Evolutionary conservation across 2,888 invertebrate species (phyloP).

Genomic region (Drosophila mercatorum): DNA sequence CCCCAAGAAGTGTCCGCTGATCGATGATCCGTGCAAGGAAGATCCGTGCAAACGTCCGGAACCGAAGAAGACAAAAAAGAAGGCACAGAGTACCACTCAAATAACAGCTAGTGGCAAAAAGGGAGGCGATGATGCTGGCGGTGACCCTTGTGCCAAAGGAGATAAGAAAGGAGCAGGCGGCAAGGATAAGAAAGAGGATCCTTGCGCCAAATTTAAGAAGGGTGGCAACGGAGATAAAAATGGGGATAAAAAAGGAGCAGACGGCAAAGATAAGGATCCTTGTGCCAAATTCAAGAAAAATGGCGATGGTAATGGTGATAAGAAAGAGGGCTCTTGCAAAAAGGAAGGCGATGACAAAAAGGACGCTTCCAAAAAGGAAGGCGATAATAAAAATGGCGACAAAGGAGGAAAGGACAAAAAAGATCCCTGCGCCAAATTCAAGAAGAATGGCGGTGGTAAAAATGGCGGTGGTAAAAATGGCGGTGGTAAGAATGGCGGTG

Average conservation of each 20-base stretch:
- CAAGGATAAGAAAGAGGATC: slow-evolving; percentile 2
- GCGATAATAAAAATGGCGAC: slow-evolving; percentile 10
- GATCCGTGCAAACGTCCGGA: slow-evolving; percentile 46
- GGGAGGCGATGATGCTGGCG: neutral
- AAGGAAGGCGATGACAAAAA: neutral
- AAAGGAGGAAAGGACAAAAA: slow-evolving; percentile 8
- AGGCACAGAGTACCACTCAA: slow-evolving; percentile 1
- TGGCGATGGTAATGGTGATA: neutral
- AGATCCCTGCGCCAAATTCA: slow-evolving; percentile 22
- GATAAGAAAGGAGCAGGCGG: slow-evolving; percentile 5
- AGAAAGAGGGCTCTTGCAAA: slow-evolving; percentile 2
- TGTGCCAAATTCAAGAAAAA: slow-evolving; percentile 4
- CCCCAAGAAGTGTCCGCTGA: slow-evolving; percentile 55
- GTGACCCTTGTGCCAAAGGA: slow-evolving; percentile 10
- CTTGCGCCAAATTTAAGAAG: neutral
- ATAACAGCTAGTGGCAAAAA: slow-evolving; percentile 34
- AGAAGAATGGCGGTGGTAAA: neutral
- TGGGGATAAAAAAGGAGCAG: slow-evolving; percentile 9
- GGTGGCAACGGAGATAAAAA: slow-evolving; percentile 4
- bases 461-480: neutral
- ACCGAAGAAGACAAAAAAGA: slow-evolving; percentile 26
- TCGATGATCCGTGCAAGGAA: slow-evolving; percentile 64
- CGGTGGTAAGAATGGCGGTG: neutral
- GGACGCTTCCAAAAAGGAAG: neutral
- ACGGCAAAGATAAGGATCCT: slow-evolving; percentile 10